Base-by-base conservation (phyloP, 2,113 vertebrate genomes). In the Passer montanus region DNA sequence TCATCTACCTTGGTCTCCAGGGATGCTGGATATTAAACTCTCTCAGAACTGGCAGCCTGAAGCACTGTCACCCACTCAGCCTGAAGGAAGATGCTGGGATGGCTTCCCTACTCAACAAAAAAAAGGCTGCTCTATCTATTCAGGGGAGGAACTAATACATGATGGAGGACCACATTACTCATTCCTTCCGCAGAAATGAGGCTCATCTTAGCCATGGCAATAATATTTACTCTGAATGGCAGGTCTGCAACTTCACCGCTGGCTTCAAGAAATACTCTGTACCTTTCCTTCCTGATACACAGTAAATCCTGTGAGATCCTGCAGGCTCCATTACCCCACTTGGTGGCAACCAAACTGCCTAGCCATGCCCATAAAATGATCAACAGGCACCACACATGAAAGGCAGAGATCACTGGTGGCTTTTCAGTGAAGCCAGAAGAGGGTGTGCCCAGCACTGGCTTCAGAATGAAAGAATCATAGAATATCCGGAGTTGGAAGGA, bases 1-100 rank as follows among this genome's bases (percentile, higher is more conserved):
- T 93, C 69, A 87, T 87, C 91, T 90, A 43, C 86, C 80, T 82
- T 35, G 60, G 64, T 84, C 77, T 91, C 94, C 53, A 89, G 84
- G 60, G 87, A 91, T 0, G 1, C 39, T 28, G 31, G 49, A 69
- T 91, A 87, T 84, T 87, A 78, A 84, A 78, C 31, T 67, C 69
- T 72, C 83, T 94, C 72, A 53, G 77, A 86, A 87, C 13, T 20
- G 49, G 73, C 86, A 90, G 76, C n/a, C 52, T 72, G 84, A 74
- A 75, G 68, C 49, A 35, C 64, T 59, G 86, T 47, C 73, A 79
- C 53, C 50, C 55, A 37, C 73, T 84, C 68, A 90, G 64, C 66
- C 50, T 44, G 1, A 23, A 52, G 20, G 47, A 83, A 63, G 64
- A 66, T 52, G 55, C 52, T 0, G 33, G 82, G 59, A 68, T 3